Evolutionary conservation across 2,797 vertebrate species (phyloP), one percentile per base, ranked within the genome.

Genomic region (Characodon lateralis): DNA sequence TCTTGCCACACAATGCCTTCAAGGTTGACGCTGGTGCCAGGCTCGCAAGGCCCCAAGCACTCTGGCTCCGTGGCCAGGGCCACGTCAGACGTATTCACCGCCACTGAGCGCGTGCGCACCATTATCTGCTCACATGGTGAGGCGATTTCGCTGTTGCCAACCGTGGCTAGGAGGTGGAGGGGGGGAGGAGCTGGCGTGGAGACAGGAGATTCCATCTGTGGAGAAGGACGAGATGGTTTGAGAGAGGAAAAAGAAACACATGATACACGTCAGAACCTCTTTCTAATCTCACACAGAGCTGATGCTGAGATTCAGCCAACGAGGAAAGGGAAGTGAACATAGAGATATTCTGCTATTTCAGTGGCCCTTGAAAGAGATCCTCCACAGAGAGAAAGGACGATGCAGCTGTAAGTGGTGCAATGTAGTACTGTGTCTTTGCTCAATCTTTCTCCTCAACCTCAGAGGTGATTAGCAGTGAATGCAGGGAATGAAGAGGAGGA

Each of bases 1-100:
- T 99, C 98, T 88, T 99, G 98, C 98, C 98, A 99, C 80, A 99
- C 98, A 0, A 99, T 99, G 91, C 98, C 98, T 90, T 99, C 98
- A 13, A 99, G 97, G 91, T 99, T 99, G 84, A 99, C 98, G 0
- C 98, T 99, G 89, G 98, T 99, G 9, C 98, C 98, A 0, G 98
- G 98, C 90, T 99, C 98, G 6, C 98, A 99, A 77, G 98, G 98
- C 65, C 98, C 98, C 93, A 99, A 91, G 91, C 98, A 99, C 93
- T 99, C 98, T 0, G 98, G 98, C 83, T 99, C 98, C 0, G 98
- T 99, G 78, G 97, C 97, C 86, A 99, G 93, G 79, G 97, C 96
- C 91, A 99, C 98, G 0, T 99, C 98, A 0, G 97, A 97, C 31
- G 98, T 99, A 95, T 99, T 99, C 85, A 98, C 97, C 2, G 98